Conservation (phyloP, 2,113 vertebrate species). For the Mesocricetus auratus region DNA sequence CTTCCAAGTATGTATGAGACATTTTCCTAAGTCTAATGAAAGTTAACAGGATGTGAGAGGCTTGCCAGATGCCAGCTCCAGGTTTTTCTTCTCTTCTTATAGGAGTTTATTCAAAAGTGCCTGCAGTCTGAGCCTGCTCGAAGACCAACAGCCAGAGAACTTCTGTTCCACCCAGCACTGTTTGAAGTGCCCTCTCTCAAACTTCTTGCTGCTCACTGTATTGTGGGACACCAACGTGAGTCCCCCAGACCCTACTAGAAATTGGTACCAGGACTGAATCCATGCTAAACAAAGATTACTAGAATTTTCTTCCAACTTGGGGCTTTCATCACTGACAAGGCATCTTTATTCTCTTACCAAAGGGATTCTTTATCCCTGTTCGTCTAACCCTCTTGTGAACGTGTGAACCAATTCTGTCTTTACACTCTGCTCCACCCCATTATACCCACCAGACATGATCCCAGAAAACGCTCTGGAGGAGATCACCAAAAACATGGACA, state of each 20-base stretch:
- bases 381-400: not conserved
- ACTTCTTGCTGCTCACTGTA: slow-evolving; percentile 97
- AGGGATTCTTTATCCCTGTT: not conserved
- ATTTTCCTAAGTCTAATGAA: not conserved
- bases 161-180: slow-evolving; percentile 96
- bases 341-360: slow-evolving; percentile 8
- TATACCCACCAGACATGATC: slow-evolving; percentile 92
- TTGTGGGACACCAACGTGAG: slow-evolving; percentile 98
- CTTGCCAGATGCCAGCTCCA: slow-evolving; percentile 8
- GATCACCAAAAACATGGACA: slow-evolving; percentile 99
- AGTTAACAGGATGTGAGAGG: not conserved
- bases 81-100: not conserved
- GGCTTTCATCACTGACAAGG: not conserved
- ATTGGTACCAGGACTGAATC: not conserved
- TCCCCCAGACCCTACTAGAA: slow-evolving; percentile 47
- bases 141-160: slow-evolving; percentile 96
- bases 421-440: not conserved
- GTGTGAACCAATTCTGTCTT: slow-evolving; percentile 2
- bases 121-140: slow-evolving; percentile 93
- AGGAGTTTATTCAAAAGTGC: slow-evolving; percentile 99
- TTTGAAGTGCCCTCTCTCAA: slow-evolving; percentile 98
- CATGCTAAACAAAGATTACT: not conserved
- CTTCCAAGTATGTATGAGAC: not conserved
- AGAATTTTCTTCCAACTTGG: not conserved
- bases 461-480: slow-evolving; percentile 99